phyloP scores from a whole-genome alignment of 2,888 invertebrate species.

The Branchellion lobata region DNA sequence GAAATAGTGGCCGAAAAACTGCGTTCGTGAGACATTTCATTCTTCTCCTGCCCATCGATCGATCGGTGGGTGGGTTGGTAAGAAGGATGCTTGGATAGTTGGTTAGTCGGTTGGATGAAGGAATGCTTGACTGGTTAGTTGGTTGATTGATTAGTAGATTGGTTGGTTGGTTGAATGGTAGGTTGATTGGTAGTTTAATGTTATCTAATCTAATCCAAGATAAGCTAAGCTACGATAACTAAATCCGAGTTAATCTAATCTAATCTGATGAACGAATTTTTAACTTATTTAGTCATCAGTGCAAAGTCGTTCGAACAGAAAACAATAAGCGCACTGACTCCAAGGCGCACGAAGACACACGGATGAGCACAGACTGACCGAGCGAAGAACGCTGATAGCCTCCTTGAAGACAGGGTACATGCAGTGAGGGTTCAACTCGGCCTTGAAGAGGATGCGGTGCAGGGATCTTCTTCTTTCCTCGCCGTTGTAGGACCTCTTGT shows the following conservation, averaged over 20 bases:
- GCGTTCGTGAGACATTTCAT: neutral
- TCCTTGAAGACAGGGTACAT: conserved; percentile 36
- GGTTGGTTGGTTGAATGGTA: too few species aligned
- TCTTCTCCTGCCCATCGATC: conserved; percentile 29
- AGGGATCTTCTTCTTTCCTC: neutral
- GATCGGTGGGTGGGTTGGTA: too few species aligned
- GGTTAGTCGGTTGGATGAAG: too few species aligned
- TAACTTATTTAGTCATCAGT: neutral
- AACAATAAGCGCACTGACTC: neutral
- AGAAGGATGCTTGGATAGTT: too few species aligned
- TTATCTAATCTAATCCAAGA: too few species aligned
- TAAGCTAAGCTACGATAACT: too few species aligned
- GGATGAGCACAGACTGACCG: neutral
- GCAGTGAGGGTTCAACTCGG: conserved; percentile 15
- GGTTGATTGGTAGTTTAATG: too few species aligned
- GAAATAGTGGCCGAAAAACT: conserved; percentile 19
- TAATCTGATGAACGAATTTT: too few species aligned
- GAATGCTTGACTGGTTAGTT: too few species aligned
- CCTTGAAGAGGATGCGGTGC: conserved; percentile 9
- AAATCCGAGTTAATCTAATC: too few species aligned
- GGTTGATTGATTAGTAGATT: too few species aligned
- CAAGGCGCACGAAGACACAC: neutral
- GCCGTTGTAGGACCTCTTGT: too few species aligned
- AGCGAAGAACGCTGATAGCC: neutral
- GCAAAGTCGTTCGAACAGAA: neutral